A percentile compares a stretch with the other conserved stretches of the same genome.
Evolutionary conservation across 2,797 vertebrate genomes (phyloP).

Genomic region (Pseudochirops corinnae): DNA sequence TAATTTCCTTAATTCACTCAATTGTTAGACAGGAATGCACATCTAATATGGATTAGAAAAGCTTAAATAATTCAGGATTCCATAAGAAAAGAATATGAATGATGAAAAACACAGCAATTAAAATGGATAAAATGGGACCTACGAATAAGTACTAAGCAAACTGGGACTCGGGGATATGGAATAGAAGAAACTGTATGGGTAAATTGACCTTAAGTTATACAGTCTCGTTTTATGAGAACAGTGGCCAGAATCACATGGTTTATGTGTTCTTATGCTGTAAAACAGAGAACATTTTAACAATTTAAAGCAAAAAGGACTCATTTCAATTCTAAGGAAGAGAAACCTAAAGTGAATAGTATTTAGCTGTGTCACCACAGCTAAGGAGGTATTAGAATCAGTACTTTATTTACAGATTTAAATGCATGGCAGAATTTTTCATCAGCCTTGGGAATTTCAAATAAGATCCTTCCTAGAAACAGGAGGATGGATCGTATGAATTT

Average conservation of each 20-base stretch:
- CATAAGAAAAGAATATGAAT: not conserved
- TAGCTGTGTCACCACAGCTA: not conserved
- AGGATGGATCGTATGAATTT: not conserved
- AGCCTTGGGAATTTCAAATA: not conserved
- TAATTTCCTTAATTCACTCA: not conserved
- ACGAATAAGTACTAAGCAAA: not conserved
- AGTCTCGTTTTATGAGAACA: not conserved
- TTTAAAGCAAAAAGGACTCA: not conserved
- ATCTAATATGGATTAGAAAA: not conserved
- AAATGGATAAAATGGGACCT: not conserved
- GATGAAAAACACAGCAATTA: not conserved
- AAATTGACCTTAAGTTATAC: not conserved
- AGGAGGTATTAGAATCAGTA: not conserved
- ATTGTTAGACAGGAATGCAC: not conserved
- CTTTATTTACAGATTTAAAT: not conserved
- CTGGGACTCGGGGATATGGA: not conserved
- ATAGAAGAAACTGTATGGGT: not conserved
- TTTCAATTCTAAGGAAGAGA: not conserved
- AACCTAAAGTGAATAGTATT: not conserved
- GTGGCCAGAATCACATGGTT: not conserved
- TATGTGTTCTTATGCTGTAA: not conserved
- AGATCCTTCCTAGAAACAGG: not conserved
- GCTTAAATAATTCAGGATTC: not conserved
- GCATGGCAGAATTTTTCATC: not conserved
- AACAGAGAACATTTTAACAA: not conserved